phyloP scores from a whole-genome alignment of 2,797 vertebrate genomes.

The Psittacula derbiana region DNA sequence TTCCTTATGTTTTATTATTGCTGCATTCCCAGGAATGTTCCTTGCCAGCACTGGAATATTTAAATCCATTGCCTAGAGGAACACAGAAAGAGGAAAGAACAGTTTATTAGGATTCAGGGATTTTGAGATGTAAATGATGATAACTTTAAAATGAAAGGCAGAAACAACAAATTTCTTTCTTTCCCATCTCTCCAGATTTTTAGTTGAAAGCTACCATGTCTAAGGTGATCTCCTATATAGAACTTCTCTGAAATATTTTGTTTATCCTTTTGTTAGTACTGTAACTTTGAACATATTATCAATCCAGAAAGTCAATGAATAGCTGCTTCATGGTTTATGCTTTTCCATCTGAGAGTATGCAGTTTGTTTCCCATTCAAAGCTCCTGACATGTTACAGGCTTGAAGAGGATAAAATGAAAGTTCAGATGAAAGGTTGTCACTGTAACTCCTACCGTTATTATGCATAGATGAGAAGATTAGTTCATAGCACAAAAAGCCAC shows the following conservation, averaged over 20 bases:
- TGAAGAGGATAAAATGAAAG: not conserved
- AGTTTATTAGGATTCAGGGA: not conserved
- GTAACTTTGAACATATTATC: not conserved
- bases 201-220: not conserved
- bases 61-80: conserved; percentile 91
- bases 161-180: not conserved
- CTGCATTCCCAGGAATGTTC: conserved; percentile 90
- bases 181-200: not conserved
- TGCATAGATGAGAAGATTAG: not conserved
- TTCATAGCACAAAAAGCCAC: not conserved
- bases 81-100: not conserved
- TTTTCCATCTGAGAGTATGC: not conserved
- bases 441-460: not conserved
- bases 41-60: conserved; percentile 88
- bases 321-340: not conserved
- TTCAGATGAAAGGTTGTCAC: not conserved
- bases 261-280: not conserved
- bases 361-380: not conserved
- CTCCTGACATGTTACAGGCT: not conserved
- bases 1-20: conserved; percentile 82
- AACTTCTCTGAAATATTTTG: not conserved
- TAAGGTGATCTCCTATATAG: not conserved
- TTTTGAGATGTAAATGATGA: fast-evolving
- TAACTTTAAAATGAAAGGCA: not conserved
- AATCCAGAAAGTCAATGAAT: not conserved